Evolutionary conservation across 2,888 invertebrate genomes (phyloP).

Genomic region (Drosophila incognita): DNA sequence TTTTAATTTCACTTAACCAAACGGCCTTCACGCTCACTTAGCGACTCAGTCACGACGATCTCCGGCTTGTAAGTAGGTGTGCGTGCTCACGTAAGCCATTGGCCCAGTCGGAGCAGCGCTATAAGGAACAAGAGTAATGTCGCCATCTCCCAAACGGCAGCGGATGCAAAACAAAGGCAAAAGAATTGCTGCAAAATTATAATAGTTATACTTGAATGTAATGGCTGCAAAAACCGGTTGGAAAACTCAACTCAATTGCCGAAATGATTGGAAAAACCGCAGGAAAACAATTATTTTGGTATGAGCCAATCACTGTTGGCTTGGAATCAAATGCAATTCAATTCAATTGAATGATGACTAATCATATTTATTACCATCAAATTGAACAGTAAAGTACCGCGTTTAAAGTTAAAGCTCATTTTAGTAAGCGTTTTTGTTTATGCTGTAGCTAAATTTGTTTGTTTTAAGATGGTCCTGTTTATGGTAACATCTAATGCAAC

Average conservation of each 20-base stretch:
- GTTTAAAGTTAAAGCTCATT: not conserved
- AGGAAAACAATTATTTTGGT: conserved; percentile 23
- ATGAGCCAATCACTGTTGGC: conserved; percentile 22
- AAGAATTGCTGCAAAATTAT: conserved; percentile 4
- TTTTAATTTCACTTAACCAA: conserved; percentile 51
- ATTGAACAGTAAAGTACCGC: not conserved
- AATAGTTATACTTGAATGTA: conserved; percentile 1
- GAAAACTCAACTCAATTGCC: conserved; percentile 10
- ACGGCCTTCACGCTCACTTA: conserved; percentile 78
- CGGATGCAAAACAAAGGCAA: conserved; percentile 7
- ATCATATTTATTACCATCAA: conserved; percentile 26
- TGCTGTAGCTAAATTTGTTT: not conserved
- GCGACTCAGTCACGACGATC: conserved; percentile 11
- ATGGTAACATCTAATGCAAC: not conserved
- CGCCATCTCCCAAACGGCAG: not conserved
- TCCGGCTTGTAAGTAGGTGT: conserved; percentile 23
- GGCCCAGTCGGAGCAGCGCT: conserved; percentile 4
- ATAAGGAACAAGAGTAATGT: conserved; percentile 24
- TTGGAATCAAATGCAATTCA: conserved; percentile 4
- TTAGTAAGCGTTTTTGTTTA: not conserved
- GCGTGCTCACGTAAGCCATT: conserved; percentile 60
- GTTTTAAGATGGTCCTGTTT: not conserved
- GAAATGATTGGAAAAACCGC: conserved; percentile 30
- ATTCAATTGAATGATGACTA: conserved; percentile 34
- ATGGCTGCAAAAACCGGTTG: conserved; percentile 26